Evolutionary conservation across 2,888 invertebrate species (phyloP), one percentile per base, ranked within the genome.

Genomic region (Campaea margaritaria): DNA sequence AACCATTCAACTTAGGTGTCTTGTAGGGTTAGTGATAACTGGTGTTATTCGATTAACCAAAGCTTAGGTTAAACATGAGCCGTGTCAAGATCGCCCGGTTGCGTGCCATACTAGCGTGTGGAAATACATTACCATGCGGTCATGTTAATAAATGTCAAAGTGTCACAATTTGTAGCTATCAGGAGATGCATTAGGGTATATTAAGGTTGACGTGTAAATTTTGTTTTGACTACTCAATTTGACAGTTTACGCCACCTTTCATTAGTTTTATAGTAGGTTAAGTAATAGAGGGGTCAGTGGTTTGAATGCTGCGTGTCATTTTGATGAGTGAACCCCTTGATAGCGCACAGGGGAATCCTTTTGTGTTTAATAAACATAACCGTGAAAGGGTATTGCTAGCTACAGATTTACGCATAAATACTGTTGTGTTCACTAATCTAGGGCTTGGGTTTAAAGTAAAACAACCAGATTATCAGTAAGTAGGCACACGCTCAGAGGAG

Each of bases 111-210:
- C 36, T 62, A 31, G 49, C 60, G 55, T 58, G 62, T 55, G 21
- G 41, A 47, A 16, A 48, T 27, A 62, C 58, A 62, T 62, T 62
- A 57, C 60, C 61, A 50, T 48, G 36, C 42, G 50, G 12, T 31
- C 52, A 38, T 57, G 66, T 59, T 50, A 54, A 57, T 62, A 59
- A 55, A 62, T 55, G 54, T 54, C 57, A 47, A n/a, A 48, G 39
- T 56, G 51, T 62, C 61, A 59, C 57, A 56, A 62, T 57, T 62
- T 64, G 56, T 59, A 36, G 49, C n/a, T 44, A 57, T 65, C 58
- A 59, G 12, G 43, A 50, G 46, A 47, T 51, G 50, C 47, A 62
- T 63, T 62, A 60, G 28, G 45, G 41, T 45, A 54, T 47, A 28
- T 44, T 53, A 44, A 31, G 3, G 12, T 27, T 47, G 28, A 44